Evolutionary conservation across 2,888 invertebrate genomes (phyloP).

Genomic region (Gibbula magus): DNA sequence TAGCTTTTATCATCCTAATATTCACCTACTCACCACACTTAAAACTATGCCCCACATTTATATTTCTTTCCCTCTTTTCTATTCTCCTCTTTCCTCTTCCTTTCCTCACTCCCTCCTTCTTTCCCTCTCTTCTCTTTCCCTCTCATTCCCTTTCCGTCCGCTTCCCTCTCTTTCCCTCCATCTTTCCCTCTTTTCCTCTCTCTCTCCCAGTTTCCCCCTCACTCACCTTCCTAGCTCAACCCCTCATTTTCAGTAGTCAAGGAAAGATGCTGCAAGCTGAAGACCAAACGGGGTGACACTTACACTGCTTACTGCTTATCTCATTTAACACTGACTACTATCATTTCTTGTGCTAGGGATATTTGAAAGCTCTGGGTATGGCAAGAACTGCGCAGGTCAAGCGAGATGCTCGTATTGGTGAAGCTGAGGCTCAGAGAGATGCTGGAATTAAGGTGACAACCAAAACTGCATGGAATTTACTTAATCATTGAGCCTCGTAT

Average conservation of each 20-base stretch:
- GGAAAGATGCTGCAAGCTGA: neutral
- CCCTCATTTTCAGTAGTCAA: neutral
- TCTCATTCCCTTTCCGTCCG: neutral
- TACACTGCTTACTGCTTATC: neutral
- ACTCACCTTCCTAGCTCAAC: neutral
- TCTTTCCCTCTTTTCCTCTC: constrained; percentile 7
- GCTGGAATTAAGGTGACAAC: constrained; percentile 84
- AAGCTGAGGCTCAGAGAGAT: constrained; percentile 93
- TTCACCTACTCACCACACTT: too few species aligned
- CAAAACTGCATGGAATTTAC: neutral
- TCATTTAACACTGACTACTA: neutral
- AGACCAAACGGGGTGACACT: neutral
- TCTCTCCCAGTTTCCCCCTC: neutral
- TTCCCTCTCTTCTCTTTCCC: neutral
- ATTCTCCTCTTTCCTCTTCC: neutral
- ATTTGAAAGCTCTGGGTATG: constrained; percentile 89
- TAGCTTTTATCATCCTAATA: too few species aligned
- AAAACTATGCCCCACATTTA: neutral
- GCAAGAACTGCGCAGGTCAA: constrained; percentile 74
- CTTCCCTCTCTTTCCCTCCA: neutral
- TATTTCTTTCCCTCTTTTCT: neutral
- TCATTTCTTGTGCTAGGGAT: constrained; percentile 80
- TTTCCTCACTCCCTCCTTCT: neutral
- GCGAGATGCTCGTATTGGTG: constrained; percentile 95
- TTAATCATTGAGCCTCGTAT: neutral